Conservation (phyloP, 2,113 vertebrate species). For the Perca fluviatilis region DNA sequence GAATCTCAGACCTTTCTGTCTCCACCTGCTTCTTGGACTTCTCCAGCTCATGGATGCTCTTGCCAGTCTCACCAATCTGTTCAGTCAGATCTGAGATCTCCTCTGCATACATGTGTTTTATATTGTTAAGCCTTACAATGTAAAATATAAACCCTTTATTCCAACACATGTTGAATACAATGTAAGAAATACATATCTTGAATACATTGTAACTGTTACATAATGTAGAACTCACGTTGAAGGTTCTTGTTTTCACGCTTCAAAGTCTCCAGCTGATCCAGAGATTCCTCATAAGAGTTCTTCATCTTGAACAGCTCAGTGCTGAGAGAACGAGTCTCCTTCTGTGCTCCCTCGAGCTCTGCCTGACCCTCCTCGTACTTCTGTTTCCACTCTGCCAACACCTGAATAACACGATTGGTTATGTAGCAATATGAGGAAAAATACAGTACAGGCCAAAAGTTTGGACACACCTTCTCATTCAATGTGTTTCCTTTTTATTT, state of each 20-base stretch:
- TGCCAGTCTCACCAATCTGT: constrained; percentile 76
- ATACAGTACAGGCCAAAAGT: no score
- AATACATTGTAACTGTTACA: neutral
- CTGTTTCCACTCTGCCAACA: no score
- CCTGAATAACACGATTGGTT: no score
- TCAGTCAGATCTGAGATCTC: constrained; percentile 77
- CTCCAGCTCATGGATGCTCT: constrained; percentile 75
- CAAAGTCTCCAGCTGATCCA: constrained; percentile 68
- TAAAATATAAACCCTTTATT: neutral
- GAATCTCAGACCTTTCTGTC: constrained; percentile 73
- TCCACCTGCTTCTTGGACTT: constrained; percentile 75
- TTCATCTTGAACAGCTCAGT: constrained; percentile 89
- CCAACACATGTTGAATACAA: neutral
- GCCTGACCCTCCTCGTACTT: constrained; percentile 58
- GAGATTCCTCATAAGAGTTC: constrained; percentile 85
- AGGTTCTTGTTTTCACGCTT: constrained; percentile 70
- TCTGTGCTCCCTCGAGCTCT: constrained; percentile 69
- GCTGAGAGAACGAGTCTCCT: constrained; percentile 79
- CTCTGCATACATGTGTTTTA: constrained; percentile 52
- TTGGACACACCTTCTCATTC: no score
- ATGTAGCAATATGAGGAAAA: no score
- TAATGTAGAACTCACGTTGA: constrained; percentile 56
- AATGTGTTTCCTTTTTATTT: no score
- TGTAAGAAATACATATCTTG: neutral
- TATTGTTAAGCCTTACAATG: neutral